Base-by-base conservation (phyloP, 2,888 invertebrate species). In the Copidosoma aretas region DNA sequence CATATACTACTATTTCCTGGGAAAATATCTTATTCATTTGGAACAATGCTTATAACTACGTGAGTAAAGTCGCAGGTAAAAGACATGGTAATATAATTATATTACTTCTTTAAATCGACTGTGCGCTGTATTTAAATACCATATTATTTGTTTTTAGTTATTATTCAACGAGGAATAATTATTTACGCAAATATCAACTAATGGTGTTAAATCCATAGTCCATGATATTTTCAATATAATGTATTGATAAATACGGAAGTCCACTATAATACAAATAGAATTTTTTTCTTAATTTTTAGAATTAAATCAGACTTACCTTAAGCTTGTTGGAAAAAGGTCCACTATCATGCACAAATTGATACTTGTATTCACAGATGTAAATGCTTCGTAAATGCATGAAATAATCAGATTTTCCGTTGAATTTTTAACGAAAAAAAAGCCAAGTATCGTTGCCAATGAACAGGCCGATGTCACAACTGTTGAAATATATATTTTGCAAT, bases 291-390 rank as follows among this genome's bases (percentile, higher is more conserved):
- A 46, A 46, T 46, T 46, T 46, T 3, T 12, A 46, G 43, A 46
- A 52, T 3, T 5, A 19, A 52, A 21, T 60, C 17, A 32, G 15
- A 58, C 66, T 81, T 84, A 91, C 92, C 92, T 90, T 79, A 92
- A 87, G 84, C 92, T 91, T 64, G 92, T 92, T 73, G 93, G 93
- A 85, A 92, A 93, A 72, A 92, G 84, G 81, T 92, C 92, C 63
- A 92, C 92, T 80, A 92, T 88, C 49, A 92, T 90, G 79, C 92
- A 92, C 84, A 91, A 91, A 46, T 92, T 90, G 59, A 91, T 89
- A 85, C 91, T 91, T 80, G 92, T 91, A 74, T 91, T 91, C 73
- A 92, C 87, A 67, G 92, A 92, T 43, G 92, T 91, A 66, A 92
- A 85, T 4, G 92, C 91, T 82, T 93, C 92, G 82, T 92, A 93